A percentile compares a stretch with the other conserved stretches of the same genome.
These are phyloP conservation scores for Hoplostethus mediterraneus DNA, from an alignment of 2,797 vertebrate genomes.

Conservation along the genomic window DNA sequence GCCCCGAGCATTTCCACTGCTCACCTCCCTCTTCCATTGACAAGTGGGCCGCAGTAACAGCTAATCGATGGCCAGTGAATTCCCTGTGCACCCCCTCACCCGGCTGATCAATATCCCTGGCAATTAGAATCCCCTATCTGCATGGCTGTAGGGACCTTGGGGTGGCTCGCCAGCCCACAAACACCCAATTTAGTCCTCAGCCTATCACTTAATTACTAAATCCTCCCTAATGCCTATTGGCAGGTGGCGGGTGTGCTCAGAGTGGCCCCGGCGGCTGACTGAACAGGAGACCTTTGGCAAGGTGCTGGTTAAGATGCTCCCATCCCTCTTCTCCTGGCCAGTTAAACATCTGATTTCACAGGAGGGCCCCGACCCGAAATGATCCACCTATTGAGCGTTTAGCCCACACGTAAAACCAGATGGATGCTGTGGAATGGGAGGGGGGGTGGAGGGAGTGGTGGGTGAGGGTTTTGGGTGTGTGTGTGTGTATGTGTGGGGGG, in stretches of 20 bases:
- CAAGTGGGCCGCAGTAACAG: constrained; percentile 85
- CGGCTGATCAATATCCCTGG: constrained; percentile 88
- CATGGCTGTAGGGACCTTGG: constrained; percentile 85
- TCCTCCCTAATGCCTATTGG: constrained; percentile 88
- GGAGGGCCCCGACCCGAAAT: constrained; percentile 70
- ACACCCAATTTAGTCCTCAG: constrained; percentile 90
- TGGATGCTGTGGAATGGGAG: constrained; percentile 29
- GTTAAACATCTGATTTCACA: constrained; percentile 84
- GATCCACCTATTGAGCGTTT: constrained; percentile 69
- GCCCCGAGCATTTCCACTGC: constrained; percentile 71
- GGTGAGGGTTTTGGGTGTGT: no score
- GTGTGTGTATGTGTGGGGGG: constrained; percentile 3
- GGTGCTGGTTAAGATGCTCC: constrained; percentile 80
- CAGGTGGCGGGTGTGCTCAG: constrained; percentile 78
- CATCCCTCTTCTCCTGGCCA: constrained; percentile 62
- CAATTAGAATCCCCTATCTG: constrained; percentile 92
- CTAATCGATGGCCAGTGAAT: constrained; percentile 87
- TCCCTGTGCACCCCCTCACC: constrained; percentile 78
- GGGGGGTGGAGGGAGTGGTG: not conserved
- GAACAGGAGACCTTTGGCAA: constrained; percentile 85
- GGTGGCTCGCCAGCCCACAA: constrained; percentile 85
- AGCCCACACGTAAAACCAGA: constrained; percentile 48
- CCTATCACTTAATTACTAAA: constrained; percentile 91
- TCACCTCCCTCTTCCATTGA: constrained; percentile 80
- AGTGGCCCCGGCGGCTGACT: constrained; percentile 74